phyloP scores from a whole-genome alignment of 2,888 invertebrate genomes.

The Tachina lurida region DNA sequence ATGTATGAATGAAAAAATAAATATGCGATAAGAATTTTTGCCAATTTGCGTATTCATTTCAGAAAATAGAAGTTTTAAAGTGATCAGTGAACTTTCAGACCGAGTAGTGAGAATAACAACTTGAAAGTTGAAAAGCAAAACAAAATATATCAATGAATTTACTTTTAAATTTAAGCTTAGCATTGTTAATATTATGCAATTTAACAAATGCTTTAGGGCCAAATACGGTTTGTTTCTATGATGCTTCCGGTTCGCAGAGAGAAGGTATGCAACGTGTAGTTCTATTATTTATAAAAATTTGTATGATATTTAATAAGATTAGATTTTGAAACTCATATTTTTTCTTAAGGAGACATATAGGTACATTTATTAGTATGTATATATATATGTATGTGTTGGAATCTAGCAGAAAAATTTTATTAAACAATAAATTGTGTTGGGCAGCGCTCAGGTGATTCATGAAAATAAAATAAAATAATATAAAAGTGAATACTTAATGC shows the following conservation, averaged over 20 bases:
- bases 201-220: conserved; percentile 54
- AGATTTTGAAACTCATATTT: background rate
- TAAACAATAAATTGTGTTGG: no score
- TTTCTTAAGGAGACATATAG: no score
- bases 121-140: background rate
- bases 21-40: conserved; percentile 27
- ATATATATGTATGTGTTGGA: no score
- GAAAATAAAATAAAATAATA: no score
- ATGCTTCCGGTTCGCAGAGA: conserved; percentile 50
- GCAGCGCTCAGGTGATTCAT: no score
- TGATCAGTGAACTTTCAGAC: conserved; percentile 21
- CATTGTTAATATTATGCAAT: conserved; percentile 39
- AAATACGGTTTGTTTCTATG: conserved; percentile 67
- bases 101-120: conserved; percentile 24
- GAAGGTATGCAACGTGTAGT: conserved; percentile 45
- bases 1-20: background rate
- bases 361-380: no score
- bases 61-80: background rate
- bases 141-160: conserved; percentile 44
- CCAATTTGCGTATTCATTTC: conserved; percentile 1
- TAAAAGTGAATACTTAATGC: no score
- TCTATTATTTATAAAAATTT: background rate
- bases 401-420: no score
- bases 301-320: background rate
- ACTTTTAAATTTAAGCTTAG: conserved; percentile 43